These are phyloP conservation scores for Brassicogethes aeneus DNA, from an alignment of 2,888 invertebrate species.

Conservation along the genomic window DNA sequence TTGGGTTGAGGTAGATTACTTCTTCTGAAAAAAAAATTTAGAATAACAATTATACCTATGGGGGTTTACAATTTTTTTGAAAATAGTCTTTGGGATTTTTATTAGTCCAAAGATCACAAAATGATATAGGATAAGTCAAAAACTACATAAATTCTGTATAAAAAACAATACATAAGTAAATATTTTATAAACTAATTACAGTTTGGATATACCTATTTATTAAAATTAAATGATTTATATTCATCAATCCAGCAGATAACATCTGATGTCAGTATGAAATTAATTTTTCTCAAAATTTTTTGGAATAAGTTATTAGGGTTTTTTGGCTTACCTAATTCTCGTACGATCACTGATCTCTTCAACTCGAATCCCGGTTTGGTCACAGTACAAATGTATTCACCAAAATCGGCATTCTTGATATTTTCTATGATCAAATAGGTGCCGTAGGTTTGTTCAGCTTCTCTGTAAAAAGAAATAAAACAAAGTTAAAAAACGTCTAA, in stretches of 20 bases:
- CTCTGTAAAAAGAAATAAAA: conserved; percentile 42
- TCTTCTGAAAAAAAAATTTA: conserved; percentile 29
- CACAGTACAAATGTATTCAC: conserved; percentile 61
- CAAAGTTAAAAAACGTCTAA: too few species aligned
- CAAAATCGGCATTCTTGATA: conserved; percentile 56
- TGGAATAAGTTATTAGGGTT: not conserved
- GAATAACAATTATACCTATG: conserved; percentile 5
- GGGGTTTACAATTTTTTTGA: not conserved
- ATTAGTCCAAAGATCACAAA: too few species aligned
- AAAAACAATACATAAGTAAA: too few species aligned
- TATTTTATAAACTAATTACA: too few species aligned
- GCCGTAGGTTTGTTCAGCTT: conserved; percentile 61
- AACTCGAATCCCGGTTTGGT: conserved; percentile 53
- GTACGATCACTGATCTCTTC: conserved; percentile 44
- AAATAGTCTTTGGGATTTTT: not conserved
- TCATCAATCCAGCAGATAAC: too few species aligned
- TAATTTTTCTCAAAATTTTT: too few species aligned
- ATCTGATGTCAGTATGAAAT: too few species aligned
- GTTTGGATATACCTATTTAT: too few species aligned
- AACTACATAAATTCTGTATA: too few species aligned
- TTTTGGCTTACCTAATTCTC: conserved; percentile 32
- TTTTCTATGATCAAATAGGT: conserved; percentile 56
- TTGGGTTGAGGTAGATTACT: conserved; percentile 30
- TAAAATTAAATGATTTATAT: too few species aligned
- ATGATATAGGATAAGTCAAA: too few species aligned